Evolutionary conservation across 2,113 vertebrate genomes (phyloP).

Genomic region (Sander vitreus): DNA sequence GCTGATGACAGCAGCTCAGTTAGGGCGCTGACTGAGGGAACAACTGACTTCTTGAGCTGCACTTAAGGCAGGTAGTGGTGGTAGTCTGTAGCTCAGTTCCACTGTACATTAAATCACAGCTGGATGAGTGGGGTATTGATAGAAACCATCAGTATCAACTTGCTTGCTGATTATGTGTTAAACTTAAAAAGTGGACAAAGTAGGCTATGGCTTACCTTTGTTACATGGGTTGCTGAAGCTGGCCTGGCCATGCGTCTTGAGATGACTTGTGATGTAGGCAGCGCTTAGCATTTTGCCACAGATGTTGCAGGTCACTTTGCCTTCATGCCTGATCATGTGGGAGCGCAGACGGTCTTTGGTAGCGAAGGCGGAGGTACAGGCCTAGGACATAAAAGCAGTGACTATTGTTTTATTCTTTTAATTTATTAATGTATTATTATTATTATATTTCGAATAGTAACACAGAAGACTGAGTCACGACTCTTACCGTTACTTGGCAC

Average conservation of each 20-base stretch:
- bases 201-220: conserved; percentile 88
- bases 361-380: conserved; percentile 98
- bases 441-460: too few relatives aligned
- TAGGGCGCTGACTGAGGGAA: not conserved
- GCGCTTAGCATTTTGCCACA: conserved; percentile 99
- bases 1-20: not conserved
- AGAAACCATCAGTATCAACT: not conserved
- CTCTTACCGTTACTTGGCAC: conserved; percentile 95
- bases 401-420: not conserved
- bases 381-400: conserved; percentile 79
- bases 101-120: not conserved
- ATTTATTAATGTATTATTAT: too few relatives aligned
- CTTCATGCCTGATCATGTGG: conserved; percentile 98
- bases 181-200: not conserved
- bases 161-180: not conserved
- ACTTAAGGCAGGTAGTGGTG: not conserved
- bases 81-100: not conserved
- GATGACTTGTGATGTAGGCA: conserved; percentile 98
- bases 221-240: conserved; percentile 95
- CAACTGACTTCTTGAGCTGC: not conserved
- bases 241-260: conserved; percentile 98
- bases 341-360: conserved; percentile 99
- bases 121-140: not conserved
- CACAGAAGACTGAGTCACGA: not conserved
- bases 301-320: conserved; percentile 98